Base-by-base conservation (phyloP, 1,140 invertebrate species). In the Mycetomoellerius zeteki region DNA sequence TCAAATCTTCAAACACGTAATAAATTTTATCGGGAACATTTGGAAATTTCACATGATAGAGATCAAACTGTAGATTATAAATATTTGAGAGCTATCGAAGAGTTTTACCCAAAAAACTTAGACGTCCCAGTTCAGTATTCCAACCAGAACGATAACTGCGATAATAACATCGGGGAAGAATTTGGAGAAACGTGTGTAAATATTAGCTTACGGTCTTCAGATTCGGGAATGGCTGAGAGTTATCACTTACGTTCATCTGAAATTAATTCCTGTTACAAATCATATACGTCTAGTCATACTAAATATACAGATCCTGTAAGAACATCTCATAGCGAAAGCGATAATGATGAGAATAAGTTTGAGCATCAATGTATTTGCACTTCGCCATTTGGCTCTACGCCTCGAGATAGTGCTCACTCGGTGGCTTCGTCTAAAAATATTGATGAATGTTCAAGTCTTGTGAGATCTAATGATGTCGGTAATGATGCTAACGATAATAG, bases 161-260 rank as follows among this genome's bases (percentile, higher is more conserved):
- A 24, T 77, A 76, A 24, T 77, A 76, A 27, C 27, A 3, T 72
- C 5, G 27, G 47, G 10, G 10, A 27, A 19, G 80, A 72, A 52
- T 84, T 37, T 75, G 52, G 43, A 73, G 72, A 71, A 62, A 67
- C 47, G 3, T 73, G 64, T 50, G 24, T 54, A 30, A 81, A 88
- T 8, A 78, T 89, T 69, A 96, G 96, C 85, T 80, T 95, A 30
- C 93, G 94, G 37, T 98, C 98, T 5, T 98, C 97, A 7, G 98
- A 98, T 93, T 98, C 97, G 0, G 98, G 98, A 24, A 97, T 98
- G 95, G 98, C 97, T 3, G 98, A 98, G 33, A 98, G 97, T 92
- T 98, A 96, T 92, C 92, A 93, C 16, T 89, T 94, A 6, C 94
- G 93, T 78, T 95, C 94, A 19, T 91, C 92, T 0, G 94, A 94